These are phyloP conservation scores for Fistularia commersonii DNA, from an alignment of 2,797 vertebrate genomes.

Conservation along the genomic window DNA sequence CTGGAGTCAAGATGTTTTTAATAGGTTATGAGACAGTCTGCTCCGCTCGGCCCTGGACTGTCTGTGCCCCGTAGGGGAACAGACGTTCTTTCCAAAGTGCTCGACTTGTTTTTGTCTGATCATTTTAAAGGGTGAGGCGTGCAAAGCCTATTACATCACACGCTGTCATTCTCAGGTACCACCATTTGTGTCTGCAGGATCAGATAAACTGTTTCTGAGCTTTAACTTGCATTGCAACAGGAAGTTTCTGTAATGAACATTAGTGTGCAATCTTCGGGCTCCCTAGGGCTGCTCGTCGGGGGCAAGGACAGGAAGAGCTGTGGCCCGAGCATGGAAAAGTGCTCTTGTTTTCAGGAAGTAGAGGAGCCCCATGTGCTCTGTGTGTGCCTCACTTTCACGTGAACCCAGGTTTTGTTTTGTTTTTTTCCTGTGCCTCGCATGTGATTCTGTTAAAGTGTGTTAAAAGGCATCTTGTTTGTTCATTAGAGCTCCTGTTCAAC, in stretches of 20 bases:
- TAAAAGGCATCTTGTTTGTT: conserved; percentile 46
- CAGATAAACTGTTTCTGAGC: conserved; percentile 46
- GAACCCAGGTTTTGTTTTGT: conserved; percentile 22
- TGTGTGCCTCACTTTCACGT: conserved; percentile 42
- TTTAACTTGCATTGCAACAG: conserved; percentile 40
- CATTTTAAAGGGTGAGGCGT: conserved; percentile 15
- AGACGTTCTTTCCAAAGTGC: conserved; percentile 16
- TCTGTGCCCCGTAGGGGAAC: conserved; percentile 41
- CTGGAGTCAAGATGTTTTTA: conserved; percentile 20
- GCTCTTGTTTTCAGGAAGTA: conserved; percentile 62
- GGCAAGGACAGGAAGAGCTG: conserved; percentile 60
- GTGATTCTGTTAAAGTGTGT: conserved; percentile 28
- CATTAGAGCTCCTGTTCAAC: conserved; percentile 32
- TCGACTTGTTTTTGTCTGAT: conserved; percentile 8
- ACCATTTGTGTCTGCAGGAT: conserved; percentile 9
- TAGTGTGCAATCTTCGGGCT: conserved; percentile 38
- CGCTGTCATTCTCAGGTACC: conserved; percentile 1
- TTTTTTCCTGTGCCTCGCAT: conserved; percentile 37
- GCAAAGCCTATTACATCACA: conserved; percentile 23
- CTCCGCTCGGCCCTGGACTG: conserved; percentile 30
- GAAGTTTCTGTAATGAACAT: conserved; percentile 59
- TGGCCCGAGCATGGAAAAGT: conserved; percentile 49
- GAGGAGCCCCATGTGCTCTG: conserved; percentile 33
- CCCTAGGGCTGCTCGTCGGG: conserved; percentile 42
- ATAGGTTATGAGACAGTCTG: conserved; percentile 12